Evolutionary conservation across 1,140 invertebrate species (phyloP), one percentile per base, ranked within the genome.

Genomic region (Tachypleus tridentatus): DNA sequence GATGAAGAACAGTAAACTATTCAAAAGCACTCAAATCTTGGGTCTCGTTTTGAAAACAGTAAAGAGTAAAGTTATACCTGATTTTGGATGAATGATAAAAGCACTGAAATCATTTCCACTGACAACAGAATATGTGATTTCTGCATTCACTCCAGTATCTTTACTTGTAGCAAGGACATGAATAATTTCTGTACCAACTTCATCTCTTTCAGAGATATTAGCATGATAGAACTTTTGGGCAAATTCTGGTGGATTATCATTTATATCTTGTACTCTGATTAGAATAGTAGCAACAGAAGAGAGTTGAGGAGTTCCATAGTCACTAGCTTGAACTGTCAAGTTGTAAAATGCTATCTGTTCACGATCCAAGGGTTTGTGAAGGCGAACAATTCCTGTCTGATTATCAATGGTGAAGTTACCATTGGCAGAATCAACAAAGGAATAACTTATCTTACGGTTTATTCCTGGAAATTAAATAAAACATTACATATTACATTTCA

Each of bases 231-330:
- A 82, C 70, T 85, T 85, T 49, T 84, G 84, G 52, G 85, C 84
- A 75, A 94, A 96, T 76, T 91, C 88, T n/a, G 92, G 92, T 57
- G 91, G 89, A 80, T 95, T 95, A 76, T 95, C 91, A 75, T 95
- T 95, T 53, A 94, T 87, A 76, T 95, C 88, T 70, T 88, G 81
- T n/a, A 77, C 72, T 67, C 86, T 84, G 0, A 88, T 87, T 66
- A 83, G 82, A 3, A 91, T 72, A 69, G 71, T 71, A 2, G 83
- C 80, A 1, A 80, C 74, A 49, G 81, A 81, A 9, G 81, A 83
- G 48, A 88, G 70, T 60, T 82, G 83, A 1, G 89, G 88, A 0
- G 77, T 80, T 1, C 91, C 91, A 64, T 84, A 83, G 78, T 96
- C 92, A 8, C 82, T 75, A 0, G 91, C 92, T 70, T 84, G 83